A percentile compares a stretch with the other conserved stretches of the same genome.
phyloP scores from a whole-genome alignment of 2,888 invertebrate species.

The Drosophila meridiana region DNA sequence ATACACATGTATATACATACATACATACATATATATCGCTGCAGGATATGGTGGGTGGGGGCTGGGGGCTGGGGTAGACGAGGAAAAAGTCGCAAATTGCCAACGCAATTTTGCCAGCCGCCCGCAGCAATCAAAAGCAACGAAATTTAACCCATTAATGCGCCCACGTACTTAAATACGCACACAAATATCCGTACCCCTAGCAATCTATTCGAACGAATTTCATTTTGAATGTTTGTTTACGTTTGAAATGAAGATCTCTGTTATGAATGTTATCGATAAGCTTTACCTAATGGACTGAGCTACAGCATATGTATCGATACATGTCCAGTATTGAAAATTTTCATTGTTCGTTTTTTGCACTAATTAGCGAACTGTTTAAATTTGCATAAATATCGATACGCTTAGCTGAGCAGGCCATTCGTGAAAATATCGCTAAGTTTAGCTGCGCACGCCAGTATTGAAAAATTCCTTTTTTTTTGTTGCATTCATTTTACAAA shows the following conservation, averaged over 20 bases:
- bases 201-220: neutral
- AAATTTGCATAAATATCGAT: neutral
- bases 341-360: neutral
- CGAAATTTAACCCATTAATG: conserved; percentile 54
- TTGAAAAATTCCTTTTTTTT: conserved; percentile 1
- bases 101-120: conserved; percentile 65
- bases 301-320: neutral
- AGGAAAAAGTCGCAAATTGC: conserved; percentile 57
- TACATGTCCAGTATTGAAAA: neutral
- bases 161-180: conserved; percentile 28
- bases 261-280: neutral
- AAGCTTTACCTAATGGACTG: neutral
- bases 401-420: neutral
- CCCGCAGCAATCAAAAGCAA: conserved; percentile 56
- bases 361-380: neutral
- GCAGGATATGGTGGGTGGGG: conserved; percentile 2
- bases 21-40: neutral
- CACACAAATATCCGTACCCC: conserved; percentile 9
- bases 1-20: neutral
- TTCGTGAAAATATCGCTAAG: neutral
- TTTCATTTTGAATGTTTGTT: neutral
- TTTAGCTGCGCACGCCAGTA: neutral
- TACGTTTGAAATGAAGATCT: neutral
- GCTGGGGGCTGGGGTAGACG: neutral
- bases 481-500: conserved; percentile 3